phyloP scores from a whole-genome alignment of 2,888 invertebrate genomes.

The Drosophila flavopinicola region DNA sequence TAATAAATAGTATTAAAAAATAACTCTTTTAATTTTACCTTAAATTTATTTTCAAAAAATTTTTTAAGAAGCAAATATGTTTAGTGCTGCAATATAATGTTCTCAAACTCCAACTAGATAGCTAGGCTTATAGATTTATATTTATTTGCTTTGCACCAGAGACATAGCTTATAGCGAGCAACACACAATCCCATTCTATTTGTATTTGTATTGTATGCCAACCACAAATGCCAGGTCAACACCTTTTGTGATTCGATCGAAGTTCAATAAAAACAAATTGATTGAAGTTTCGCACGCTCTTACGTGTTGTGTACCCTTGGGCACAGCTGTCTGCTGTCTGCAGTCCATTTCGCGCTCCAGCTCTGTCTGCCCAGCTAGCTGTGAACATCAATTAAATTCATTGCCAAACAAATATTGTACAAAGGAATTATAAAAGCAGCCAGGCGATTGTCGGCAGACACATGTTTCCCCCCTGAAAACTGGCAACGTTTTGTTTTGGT shows the following conservation, averaged over 20 bases:
- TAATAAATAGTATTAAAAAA: too few species aligned
- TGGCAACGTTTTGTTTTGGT: slow-evolving; percentile 55
- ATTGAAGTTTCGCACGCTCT: slow-evolving; percentile 64
- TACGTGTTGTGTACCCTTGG: slow-evolving; percentile 2
- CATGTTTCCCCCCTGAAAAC: slow-evolving; percentile 37
- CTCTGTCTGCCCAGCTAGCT: slow-evolving; percentile 43
- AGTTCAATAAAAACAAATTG: slow-evolving; percentile 64
- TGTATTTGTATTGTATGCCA: slow-evolving; percentile 29
- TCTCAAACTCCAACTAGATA: too few species aligned
- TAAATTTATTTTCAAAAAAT: too few species aligned
- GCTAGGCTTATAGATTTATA: too few species aligned
- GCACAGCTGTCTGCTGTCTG: slow-evolving; percentile 5
- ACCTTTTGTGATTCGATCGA: slow-evolving; percentile 56
- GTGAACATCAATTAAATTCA: slow-evolving; percentile 81
- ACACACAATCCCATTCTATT: neutral
- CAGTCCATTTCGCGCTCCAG: too few species aligned
- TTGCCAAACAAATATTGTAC: slow-evolving; percentile 79
- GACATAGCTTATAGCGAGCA: neutral
- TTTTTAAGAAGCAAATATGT: too few species aligned
- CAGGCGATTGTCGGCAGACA: slow-evolving; percentile 57
- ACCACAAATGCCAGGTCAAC: slow-evolving; percentile 58
- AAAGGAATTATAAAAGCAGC: slow-evolving; percentile 70
- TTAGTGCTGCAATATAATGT: too few species aligned
- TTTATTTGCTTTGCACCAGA: too few species aligned
- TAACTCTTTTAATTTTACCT: too few species aligned